phyloP scores from a whole-genome alignment of 2,888 invertebrate genomes.

The Sylvicola cinctus region DNA sequence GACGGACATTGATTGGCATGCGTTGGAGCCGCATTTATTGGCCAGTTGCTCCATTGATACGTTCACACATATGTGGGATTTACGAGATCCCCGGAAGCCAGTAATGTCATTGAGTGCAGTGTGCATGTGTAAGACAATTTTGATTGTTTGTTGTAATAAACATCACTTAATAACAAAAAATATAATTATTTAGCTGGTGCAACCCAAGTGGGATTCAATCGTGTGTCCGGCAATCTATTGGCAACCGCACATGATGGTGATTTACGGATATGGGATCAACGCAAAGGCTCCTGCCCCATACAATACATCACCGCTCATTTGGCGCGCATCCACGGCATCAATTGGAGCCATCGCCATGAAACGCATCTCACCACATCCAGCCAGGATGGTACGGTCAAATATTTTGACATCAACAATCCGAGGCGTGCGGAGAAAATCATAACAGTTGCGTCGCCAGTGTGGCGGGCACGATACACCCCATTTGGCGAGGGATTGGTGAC shows the following conservation, averaged over 20 bases:
- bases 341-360: constrained; percentile 79
- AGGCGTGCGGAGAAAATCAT: constrained; percentile 66
- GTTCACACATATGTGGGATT: constrained; percentile 85
- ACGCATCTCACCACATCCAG: constrained; percentile 78
- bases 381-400: constrained; percentile 88
- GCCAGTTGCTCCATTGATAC: constrained; percentile 89
- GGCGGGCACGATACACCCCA: constrained; percentile 86
- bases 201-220: constrained; percentile 87
- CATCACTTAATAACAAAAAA: background rate
- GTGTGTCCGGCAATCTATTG: constrained; percentile 57
- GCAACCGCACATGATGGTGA: constrained; percentile 94
- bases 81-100: constrained; percentile 68
- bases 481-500: constrained; percentile 84
- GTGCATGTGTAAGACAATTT: constrained; percentile 32
- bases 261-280: constrained; percentile 86
- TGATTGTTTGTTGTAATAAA: background rate
- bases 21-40: constrained; percentile 47
- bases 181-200: constrained; percentile 44
- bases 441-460: constrained; percentile 64
- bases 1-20: constrained; percentile 84
- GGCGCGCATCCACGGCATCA: constrained; percentile 75
- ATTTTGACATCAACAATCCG: constrained; percentile 77
- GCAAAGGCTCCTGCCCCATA: constrained; percentile 68
- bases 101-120: constrained; percentile 70
- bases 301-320: constrained; percentile 89